Evolutionary conservation across 2,113 vertebrate genomes (phyloP), one percentile per base, ranked within the genome.

Genomic region (Tragelaphus buxtoni): DNA sequence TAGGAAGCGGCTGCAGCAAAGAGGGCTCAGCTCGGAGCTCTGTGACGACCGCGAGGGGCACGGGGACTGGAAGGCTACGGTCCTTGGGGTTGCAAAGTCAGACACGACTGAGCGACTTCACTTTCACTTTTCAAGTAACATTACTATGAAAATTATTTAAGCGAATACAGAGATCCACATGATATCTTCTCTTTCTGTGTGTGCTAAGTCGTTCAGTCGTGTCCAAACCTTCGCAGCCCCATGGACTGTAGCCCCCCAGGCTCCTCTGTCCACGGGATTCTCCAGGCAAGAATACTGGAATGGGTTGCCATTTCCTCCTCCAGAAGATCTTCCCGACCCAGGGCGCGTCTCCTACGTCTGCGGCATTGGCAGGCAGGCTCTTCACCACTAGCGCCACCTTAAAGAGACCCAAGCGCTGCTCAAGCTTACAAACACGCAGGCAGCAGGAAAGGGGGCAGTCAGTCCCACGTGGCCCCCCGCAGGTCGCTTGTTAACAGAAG

Each of bases 21-120:
- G 9, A 17, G 9, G 20, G 63, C 20, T 24, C 20, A 24, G 69
- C 35, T 12, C 2, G 2, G 35, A 0, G 10, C 69, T 0, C 69
- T 6, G 20, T 12, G 35, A 6, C 0, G 20, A 1, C 69, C 20
- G 9, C 2, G 35, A 7, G 18, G 18, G 69, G 5, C 20, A 0
- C 7, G 35, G 20, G 47, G 47, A 47, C 63, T 35, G n/a, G 32
- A 35, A 35, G n/a, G 63, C 63, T 65, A 17, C 2, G 5, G n/a
- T 20, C 63, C 63, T 65, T 35, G 63, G 63, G 63, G 63, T 35
- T 20, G 63, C n/a, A 65, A 65, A 35, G 63, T 35, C 63, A 20
- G n/a, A 65, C 8, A 20, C 1, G 63, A 35, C 63, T 35, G 63
- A 69, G n/a, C 4, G n/a, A 20, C n/a, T 35, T 20, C 63, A 10